Percentiles rank a stretch among this genome's conserved stretches.
These are phyloP conservation scores for Podarcis cretensis DNA, from an alignment of 2,113 vertebrate genomes.

Conservation along the genomic window DNA sequence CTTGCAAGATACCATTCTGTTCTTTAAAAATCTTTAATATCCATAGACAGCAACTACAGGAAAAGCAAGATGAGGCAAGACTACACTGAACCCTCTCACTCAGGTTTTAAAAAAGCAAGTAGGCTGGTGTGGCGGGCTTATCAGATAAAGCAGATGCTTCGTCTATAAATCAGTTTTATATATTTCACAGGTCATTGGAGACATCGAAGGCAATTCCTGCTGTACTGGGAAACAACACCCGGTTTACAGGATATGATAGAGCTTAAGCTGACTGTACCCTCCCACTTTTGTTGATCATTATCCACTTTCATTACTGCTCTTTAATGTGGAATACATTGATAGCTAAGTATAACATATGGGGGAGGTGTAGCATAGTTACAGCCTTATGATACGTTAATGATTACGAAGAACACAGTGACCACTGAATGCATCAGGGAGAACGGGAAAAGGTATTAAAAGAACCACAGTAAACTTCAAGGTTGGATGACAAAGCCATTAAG, in stretches of 20 bases:
- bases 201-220: slow-evolving; percentile 5
- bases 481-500: not conserved
- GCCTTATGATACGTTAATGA: slow-evolving; percentile 6
- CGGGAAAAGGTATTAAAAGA: slow-evolving; percentile 9
- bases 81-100: not conserved
- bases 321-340: not conserved
- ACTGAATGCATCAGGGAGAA: not conserved
- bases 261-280: not conserved
- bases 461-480: slow-evolving; percentile 8
- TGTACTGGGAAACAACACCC: not conserved
- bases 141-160: slow-evolving; percentile 14
- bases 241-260: not conserved
- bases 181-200: slow-evolving; percentile 18
- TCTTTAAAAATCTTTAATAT: too few species aligned
- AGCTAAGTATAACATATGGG: slow-evolving; percentile 4
- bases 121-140: slow-evolving; percentile 26
- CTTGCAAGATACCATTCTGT: not conserved
- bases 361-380: not conserved
- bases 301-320: not conserved
- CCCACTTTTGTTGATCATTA: not conserved
- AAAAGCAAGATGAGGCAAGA: not conserved
- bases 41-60: not conserved
- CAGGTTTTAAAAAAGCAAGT: not conserved
- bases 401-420: not conserved
- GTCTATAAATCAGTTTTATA: slow-evolving; percentile 27